Base-by-base conservation (phyloP, 2,113 vertebrate genomes). In the Scartelaos histophorus region DNA sequence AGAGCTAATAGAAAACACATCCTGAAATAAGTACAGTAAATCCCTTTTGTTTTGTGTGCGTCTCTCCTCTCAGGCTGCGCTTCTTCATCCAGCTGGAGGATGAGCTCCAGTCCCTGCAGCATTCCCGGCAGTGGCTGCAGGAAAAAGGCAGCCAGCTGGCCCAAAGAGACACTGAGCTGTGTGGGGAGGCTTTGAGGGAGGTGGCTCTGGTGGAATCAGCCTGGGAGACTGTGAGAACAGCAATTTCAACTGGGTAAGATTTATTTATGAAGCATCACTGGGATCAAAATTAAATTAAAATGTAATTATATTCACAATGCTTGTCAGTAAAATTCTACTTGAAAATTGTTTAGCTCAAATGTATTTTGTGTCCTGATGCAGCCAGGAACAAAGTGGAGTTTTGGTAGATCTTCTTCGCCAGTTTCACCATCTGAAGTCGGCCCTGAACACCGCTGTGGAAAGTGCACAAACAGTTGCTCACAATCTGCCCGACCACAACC, bases 1-100 rank as follows among this genome's bases (percentile, higher is more conserved):
- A 66, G 70, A 72, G 35, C 66, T 77, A 84, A 56, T 61, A 19
- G 61, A 66, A 71, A 72, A 38, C 75, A 57, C 71, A 64, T 75
- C 58, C 70, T 74, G 67, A 67, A 74, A 74, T 66, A 53, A 49
- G 58, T 57, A n/a, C 67, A 24, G 47, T 90, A 82, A 54, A 83
- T 87, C 82, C 81, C 51, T 57, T 85, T 88, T 87, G 85, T 90
- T 80, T 82, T 29, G 15, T 61, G 61, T 81, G 70, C 74, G 73
- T 87, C 2, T 90, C 90, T 83, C 82, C 79, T 91, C 79, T 21
- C 85, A 99, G 98, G 80, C 88, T 98, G 78, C 95, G 95, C 81
- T 87, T 93, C 80, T 96, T 98, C 76, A 95, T 94, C 86, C 96
- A 98, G 76, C 85, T 99, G 82, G 96, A 98, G 85, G 96, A 98